Evolutionary conservation across 2,113 vertebrate species (phyloP), one percentile per base, ranked within the genome.

Genomic region (Rhinoptilus africanus): DNA sequence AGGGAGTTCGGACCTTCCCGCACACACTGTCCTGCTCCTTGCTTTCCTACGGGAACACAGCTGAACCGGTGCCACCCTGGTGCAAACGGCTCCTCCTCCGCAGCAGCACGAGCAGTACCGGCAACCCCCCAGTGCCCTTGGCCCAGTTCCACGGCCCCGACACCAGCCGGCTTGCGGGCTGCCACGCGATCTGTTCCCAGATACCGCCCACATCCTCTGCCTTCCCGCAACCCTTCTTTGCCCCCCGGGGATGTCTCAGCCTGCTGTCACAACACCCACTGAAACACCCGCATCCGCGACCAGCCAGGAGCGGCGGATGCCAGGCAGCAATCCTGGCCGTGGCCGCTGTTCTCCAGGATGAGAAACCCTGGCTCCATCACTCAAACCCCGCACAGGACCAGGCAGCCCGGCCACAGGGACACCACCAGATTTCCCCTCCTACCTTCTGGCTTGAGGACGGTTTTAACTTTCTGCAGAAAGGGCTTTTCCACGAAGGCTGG

Each of bases 401-500:
- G 14, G 30, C 45, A 72, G 62, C 35, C 39, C 16, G 9, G 62
- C 32, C 4, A 2, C 0, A 0, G n/a, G 19, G 20, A 74, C 43
- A 53, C 1, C 0, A 22, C 19, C 19, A 13, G 32, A 91, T 47
- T 17, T 59, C n/a, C 28, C 43, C 48, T 76, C 93, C 24, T 98
- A 99, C 99, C 99, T 98, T 97, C 98, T 28, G 97, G 96, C 74
- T 98, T 98, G 32, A 99, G 98, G 92, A 99, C 97, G 81, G 92
- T 97, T 97, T 89, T 96, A 74, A 99, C 99, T 88, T 99, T 99
- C 90, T 99, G 98, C 75, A 99, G 96, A 56, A 99, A 98, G 12
- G 83, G 30, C 14, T 95, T 97, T 89, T 99, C 99, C 88, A 99
- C 98, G 76, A 99, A 99, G 32, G 98, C 98, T 74, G 98, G 97